phyloP scores from a whole-genome alignment of 2,797 vertebrate genomes.

The Petrocephalus schoutedeni region DNA sequence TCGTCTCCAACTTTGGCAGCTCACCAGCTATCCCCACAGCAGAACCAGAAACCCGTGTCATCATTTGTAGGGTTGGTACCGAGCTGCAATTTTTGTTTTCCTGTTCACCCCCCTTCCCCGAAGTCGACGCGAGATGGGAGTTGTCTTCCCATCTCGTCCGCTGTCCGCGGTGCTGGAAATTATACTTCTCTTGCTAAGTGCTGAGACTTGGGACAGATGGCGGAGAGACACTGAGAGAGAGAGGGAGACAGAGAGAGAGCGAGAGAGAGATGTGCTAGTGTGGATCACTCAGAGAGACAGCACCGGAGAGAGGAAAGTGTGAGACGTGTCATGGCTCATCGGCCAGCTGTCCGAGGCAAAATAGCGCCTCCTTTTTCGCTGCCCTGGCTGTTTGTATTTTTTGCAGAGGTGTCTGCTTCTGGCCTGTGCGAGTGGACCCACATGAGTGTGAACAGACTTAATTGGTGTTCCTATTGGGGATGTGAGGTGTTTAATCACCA shows the following conservation, averaged over 20 bases:
- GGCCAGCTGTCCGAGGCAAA: background rate
- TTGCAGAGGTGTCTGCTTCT: background rate
- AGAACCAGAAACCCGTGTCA: background rate
- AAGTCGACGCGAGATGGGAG: background rate
- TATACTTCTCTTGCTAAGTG: background rate
- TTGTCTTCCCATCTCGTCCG: background rate
- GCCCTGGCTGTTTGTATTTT: background rate
- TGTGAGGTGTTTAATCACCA: constrained; percentile 44
- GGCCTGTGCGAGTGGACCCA: background rate
- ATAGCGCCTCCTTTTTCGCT: background rate
- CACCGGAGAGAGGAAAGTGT: background rate
- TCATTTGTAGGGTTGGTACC: background rate
- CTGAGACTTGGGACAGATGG: constrained; percentile 10
- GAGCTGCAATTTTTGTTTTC: background rate
- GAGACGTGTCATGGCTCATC: background rate
- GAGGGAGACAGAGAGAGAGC: background rate
- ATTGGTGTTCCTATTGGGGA: constrained; percentile 39
- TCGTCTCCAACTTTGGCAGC: background rate
- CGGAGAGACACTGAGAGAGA: background rate
- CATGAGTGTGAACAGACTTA: constrained; percentile 40
- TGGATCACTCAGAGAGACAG: background rate
- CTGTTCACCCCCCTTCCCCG: background rate
- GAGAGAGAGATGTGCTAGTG: background rate
- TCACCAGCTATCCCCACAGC: background rate
- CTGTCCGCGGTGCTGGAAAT: constrained; percentile 17